phyloP scores from a whole-genome alignment of 2,888 invertebrate genomes.

The Calameuta pallipes region DNA sequence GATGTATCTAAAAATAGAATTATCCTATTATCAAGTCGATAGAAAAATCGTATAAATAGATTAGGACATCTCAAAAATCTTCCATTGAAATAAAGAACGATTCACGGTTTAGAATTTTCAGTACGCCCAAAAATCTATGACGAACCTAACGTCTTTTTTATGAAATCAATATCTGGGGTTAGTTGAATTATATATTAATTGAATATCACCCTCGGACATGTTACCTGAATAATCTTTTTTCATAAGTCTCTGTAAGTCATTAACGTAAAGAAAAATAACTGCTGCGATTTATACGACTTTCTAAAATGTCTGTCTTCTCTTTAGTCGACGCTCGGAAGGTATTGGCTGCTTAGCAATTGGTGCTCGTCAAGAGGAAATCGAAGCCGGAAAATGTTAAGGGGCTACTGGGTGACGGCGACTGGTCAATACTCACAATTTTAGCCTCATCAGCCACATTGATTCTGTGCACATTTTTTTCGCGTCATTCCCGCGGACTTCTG shows the following conservation, averaged over 20 bases:
- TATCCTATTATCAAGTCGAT: not conserved
- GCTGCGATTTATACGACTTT: not conserved
- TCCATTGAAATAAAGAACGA: not conserved
- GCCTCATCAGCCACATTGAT: constrained; percentile 62
- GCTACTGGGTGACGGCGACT: not conserved
- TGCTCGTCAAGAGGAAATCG: not conserved
- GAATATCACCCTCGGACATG: not conserved
- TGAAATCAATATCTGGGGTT: not conserved
- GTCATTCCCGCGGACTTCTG: constrained; percentile 45
- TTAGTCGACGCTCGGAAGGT: not conserved
- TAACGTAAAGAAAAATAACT: not conserved
- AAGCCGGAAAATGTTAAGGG: not conserved
- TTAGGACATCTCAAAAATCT: no score
- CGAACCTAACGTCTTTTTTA: not conserved
- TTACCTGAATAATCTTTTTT: not conserved
- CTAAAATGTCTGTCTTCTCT: not conserved
- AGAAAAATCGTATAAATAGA: no score
- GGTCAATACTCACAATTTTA: constrained; percentile 57
- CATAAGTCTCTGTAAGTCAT: not conserved
- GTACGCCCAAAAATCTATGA: not conserved
- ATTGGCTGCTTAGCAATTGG: not conserved
- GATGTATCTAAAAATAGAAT: no score
- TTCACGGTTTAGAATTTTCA: not conserved
- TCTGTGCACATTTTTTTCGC: constrained; percentile 56
- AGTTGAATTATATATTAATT: not conserved